Evolutionary conservation across 2,888 invertebrate genomes (phyloP), one percentile per base, ranked within the genome.

Genomic region (Pterostichus madidus): DNA sequence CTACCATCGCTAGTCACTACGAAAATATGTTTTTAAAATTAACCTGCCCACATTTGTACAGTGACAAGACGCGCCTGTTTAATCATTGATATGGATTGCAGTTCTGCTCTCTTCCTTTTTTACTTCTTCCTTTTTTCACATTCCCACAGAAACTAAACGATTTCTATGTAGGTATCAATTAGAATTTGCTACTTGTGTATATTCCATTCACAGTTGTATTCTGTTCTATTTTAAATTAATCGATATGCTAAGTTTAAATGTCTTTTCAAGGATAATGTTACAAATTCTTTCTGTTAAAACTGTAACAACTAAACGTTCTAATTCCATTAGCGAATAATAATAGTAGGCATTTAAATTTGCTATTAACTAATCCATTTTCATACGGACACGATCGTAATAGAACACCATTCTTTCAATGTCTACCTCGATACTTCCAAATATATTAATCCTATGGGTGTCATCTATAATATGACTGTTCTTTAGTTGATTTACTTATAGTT

Each of bases 21-120:
- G 77, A 83, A 89, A 89, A 89, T 89, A 88, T 87, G 87, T 88
- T 88, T 88, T 88, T 88, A 88, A 88, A 89, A 89, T 88, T 88
- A 89, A 88, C 87, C 86, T 86, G 85, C 86, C 84, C 85, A 83
- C 77, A 61, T 44, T 81, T 73, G 71, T 80, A 71, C 68, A 44
- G 80, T 68, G 61, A 76, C 61, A 76, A 79, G 73, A 81, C 68
- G 80, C 35, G 68, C 68, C 64, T 53, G 80, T 81, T 83, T 61
- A 80, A 79, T 80, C 80, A 81, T 61, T 61, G 77, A 61, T 64
- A 49, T n/a, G 32, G 64, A 64, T 32, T 32, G 49, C 39, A 39
- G 39, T 8, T 39, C 39, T 8, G 39, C 7, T 8, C 8, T 39
- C 39, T 39, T 39, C 39, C 39, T 39, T 39, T 39, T 39, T 49